Conservation (phyloP, 1,140 invertebrate species). For the Bombus huntii region DNA sequence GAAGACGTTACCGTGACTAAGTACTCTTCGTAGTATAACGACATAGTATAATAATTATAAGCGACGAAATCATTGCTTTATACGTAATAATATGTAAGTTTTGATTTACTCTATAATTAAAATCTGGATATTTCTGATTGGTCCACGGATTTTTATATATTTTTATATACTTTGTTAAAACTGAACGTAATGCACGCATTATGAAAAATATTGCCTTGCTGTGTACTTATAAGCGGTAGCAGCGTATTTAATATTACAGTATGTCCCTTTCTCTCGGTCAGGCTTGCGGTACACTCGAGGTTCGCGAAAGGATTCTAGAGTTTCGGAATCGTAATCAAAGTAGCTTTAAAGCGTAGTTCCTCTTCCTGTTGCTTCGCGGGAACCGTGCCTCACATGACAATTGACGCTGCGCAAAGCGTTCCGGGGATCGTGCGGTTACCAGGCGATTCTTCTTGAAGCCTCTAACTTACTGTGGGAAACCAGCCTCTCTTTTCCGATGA, state of each 20-base stretch:
- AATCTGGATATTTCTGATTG: too few species aligned
- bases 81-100: too few species aligned
- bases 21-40: too few species aligned
- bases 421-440: not conserved
- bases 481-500: not conserved
- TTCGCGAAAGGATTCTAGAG: conserved; percentile 23
- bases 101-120: too few species aligned
- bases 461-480: conserved; percentile 18
- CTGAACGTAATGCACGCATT: too few species aligned
- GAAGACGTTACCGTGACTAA: not conserved
- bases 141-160: too few species aligned
- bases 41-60: too few species aligned
- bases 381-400: conserved; percentile 35
- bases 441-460: not conserved
- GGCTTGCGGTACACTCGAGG: not conserved
- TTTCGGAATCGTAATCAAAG: conserved; percentile 45
- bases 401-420: conserved; percentile 39
- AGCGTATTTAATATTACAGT: not conserved
- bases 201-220: too few species aligned
- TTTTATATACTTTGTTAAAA: too few species aligned
- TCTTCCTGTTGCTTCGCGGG: conserved; percentile 43
- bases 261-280: too few species aligned
- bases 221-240: too few species aligned
- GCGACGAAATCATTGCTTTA: too few species aligned
- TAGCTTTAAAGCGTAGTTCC: conserved; percentile 52